phyloP scores from a whole-genome alignment of 30 jellyfish, hydroid and myxozoan genomes.

The Chironex yamaguchii region DNA sequence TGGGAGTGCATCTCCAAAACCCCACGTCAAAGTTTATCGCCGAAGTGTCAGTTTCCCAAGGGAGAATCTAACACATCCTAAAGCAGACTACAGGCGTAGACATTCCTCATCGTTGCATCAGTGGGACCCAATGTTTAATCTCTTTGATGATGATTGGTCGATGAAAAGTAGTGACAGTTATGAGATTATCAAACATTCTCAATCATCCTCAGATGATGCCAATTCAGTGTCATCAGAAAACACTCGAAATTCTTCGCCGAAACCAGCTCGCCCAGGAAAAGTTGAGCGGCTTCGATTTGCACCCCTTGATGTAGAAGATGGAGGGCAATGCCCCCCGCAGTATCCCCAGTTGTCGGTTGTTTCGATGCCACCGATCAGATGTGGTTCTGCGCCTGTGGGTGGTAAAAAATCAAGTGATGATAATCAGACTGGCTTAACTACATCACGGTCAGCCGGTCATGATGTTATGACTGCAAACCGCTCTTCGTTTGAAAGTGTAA shows the following conservation, averaged over 20 bases:
- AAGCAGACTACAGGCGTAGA: neutral
- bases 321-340: neutral
- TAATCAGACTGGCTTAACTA: neutral
- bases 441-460: neutral
- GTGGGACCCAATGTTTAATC: neutral
- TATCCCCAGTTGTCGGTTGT: neutral
- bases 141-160: neutral
- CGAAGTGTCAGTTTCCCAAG: neutral
- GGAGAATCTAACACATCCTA: neutral
- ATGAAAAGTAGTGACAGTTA: constrained; percentile 40
- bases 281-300: neutral
- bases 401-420: neutral
- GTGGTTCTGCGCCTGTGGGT: neutral
- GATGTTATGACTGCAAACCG: neutral
- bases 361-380: neutral
- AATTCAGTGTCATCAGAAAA: neutral
- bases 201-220: constrained; percentile 64
- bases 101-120: neutral
- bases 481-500: neutral
- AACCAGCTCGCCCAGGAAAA: neutral
- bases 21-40: neutral
- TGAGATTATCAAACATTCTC: constrained; percentile 58
- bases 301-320: neutral
- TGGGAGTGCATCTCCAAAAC: neutral
- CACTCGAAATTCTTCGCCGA: neutral